phyloP scores from a whole-genome alignment of 2,113 vertebrate species.

The Lathamus discolor region DNA sequence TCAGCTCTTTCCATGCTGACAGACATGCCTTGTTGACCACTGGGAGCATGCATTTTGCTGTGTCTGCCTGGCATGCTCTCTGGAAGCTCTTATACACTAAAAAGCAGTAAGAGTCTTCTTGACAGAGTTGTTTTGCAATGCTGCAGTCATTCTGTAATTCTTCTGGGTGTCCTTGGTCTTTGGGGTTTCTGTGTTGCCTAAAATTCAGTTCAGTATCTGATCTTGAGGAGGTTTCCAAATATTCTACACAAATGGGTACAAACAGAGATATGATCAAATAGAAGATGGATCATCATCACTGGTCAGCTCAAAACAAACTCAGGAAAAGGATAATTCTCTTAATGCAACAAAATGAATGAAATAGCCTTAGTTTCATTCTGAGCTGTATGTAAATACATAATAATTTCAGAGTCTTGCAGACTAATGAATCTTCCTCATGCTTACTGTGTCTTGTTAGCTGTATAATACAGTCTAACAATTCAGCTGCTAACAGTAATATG shows the following conservation, averaged over 20 bases:
- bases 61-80: constrained; percentile 2
- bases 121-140: constrained; percentile 36
- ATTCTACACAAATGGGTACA: neutral
- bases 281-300: neutral
- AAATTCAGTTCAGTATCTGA: neutral
- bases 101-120: constrained; percentile 35
- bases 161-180: rapidly evolving
- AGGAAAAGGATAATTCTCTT: neutral
- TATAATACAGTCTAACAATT: neutral
- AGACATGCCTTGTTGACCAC: constrained; percentile 28
- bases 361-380: neutral
- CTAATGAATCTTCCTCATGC: neutral
- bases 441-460: neutral
- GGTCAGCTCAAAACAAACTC: neutral
- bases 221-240: neutral
- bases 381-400: neutral
- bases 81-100: constrained; percentile 58
- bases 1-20: constrained; percentile 48
- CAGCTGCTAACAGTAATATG: neutral
- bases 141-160: neutral
- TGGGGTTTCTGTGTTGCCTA: neutral
- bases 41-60: constrained; percentile 3
- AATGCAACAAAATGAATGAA: neutral
- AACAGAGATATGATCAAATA: neutral
- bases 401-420: neutral